phyloP scores from a whole-genome alignment of 2,113 vertebrate genomes.

The Xerus inauris region DNA sequence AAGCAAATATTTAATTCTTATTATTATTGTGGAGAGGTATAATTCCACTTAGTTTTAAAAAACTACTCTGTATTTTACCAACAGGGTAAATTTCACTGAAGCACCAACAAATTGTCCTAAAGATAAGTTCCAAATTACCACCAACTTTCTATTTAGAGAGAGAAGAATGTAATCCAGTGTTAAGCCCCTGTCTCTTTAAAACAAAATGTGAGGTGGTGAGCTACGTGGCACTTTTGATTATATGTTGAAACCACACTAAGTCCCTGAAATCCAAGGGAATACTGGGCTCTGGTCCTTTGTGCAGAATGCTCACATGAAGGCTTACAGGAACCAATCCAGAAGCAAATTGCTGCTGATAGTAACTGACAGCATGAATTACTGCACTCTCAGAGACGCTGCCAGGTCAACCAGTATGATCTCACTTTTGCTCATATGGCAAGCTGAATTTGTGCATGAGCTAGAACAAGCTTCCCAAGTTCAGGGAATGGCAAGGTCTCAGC shows the following conservation, averaged over 20 bases:
- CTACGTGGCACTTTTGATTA: constrained; percentile 61
- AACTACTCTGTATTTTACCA: constrained; percentile 23
- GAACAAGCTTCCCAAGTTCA: constrained; percentile 46
- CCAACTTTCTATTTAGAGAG: constrained; percentile 51
- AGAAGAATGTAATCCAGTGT: constrained; percentile 54
- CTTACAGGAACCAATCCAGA: constrained; percentile 67
- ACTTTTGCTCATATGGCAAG: constrained; percentile 61
- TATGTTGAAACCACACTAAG: constrained; percentile 67
- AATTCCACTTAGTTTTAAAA: constrained; percentile 2
- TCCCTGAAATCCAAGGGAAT: constrained; percentile 66
- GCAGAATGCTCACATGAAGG: constrained; percentile 61
- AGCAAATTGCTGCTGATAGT: constrained; percentile 64
- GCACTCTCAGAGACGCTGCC: constrained; percentile 53
- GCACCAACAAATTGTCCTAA: constrained; percentile 6
- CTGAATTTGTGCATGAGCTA: constrained; percentile 5
- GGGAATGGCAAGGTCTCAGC: constrained; percentile 34
- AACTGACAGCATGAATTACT: constrained; percentile 66
- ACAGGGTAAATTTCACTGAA: not conserved
- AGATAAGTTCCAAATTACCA: constrained; percentile 50
- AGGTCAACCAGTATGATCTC: constrained; percentile 38
- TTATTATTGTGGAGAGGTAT: constrained; percentile 23
- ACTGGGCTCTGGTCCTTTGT: constrained; percentile 64
- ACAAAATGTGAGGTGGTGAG: constrained; percentile 62
- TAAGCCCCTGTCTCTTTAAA: constrained; percentile 72
- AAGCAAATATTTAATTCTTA: constrained; percentile 9